phyloP scores from a whole-genome alignment of 2,888 invertebrate genomes.

The Pyrochroa serraticornis region DNA sequence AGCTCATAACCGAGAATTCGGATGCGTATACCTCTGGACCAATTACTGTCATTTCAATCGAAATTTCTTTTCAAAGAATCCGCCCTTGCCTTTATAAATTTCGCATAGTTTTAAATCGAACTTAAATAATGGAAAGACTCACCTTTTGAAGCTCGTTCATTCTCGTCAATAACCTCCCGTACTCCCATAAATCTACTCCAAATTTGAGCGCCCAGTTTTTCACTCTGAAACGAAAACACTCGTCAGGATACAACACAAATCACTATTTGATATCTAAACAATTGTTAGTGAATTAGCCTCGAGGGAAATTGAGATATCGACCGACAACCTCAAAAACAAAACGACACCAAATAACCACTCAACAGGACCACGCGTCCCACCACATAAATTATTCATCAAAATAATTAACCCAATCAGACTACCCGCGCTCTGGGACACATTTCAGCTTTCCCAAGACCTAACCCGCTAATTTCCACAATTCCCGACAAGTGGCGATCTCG shows the following conservation, averaged over 20 bases:
- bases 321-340: no score
- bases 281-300: conserved; percentile 4
- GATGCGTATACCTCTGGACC: conserved; percentile 26
- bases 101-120: conserved; percentile 7
- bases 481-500: no score
- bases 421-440: no score
- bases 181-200: conserved; percentile 89
- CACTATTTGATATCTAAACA: background rate
- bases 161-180: conserved; percentile 84
- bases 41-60: conserved; percentile 30
- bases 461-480: no score
- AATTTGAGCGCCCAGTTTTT: conserved; percentile 92
- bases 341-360: no score
- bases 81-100: background rate
- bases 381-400: no score
- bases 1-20: conserved; percentile 29
- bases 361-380: no score
- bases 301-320: no score
- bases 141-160: conserved; percentile 88
- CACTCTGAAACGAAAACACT: conserved; percentile 67
- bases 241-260: background rate
- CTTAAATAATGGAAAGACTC: conserved; percentile 55
- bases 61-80: conserved; percentile 13
- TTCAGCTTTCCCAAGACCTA: no score
- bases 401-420: no score